These are phyloP conservation scores for Pagetopsis macropterus DNA, from an alignment of 2,797 vertebrate species.

Conservation along the genomic window DNA sequence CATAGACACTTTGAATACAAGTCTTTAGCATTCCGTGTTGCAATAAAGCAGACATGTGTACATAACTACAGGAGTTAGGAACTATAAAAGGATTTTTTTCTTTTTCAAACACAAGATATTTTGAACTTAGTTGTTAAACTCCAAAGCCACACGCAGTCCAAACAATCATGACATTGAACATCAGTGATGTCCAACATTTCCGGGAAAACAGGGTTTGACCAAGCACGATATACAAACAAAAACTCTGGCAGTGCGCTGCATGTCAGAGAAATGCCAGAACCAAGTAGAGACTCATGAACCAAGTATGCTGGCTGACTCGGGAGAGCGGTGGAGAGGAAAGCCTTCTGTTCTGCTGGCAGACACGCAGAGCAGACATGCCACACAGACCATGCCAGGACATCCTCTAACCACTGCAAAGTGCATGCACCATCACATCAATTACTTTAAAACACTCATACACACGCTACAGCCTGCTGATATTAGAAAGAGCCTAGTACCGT, in stretches of 20 bases:
- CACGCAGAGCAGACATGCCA: conserved; percentile 50
- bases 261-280: conserved; percentile 54
- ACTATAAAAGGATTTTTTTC: conserved; percentile 33
- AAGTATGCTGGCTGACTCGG: conserved; percentile 46
- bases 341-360: conserved; percentile 65
- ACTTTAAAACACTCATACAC: conserved; percentile 36
- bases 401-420: conserved; percentile 59
- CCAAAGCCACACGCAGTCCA: conserved; percentile 48
- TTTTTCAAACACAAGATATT: conserved; percentile 41
- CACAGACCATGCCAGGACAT: conserved; percentile 56
- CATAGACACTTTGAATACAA: conserved; percentile 1
- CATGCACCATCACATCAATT: conserved; percentile 52
- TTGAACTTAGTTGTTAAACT: conserved; percentile 52
- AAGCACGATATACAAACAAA: conserved; percentile 69
- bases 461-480: conserved; percentile 19
- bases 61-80: conserved; percentile 42
- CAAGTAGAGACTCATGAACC: conserved; percentile 69
- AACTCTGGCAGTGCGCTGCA: conserved; percentile 41
- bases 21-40: conserved; percentile 6
- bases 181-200: conserved; percentile 67
- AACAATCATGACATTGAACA: conserved; percentile 53
- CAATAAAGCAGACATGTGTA: conserved; percentile 26
- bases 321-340: conserved; percentile 57
- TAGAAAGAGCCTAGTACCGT: not conserved
- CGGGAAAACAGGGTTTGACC: conserved; percentile 71